Evolutionary conservation across 2,888 invertebrate genomes (phyloP).

Genomic region (Odontomyia ornata): DNA sequence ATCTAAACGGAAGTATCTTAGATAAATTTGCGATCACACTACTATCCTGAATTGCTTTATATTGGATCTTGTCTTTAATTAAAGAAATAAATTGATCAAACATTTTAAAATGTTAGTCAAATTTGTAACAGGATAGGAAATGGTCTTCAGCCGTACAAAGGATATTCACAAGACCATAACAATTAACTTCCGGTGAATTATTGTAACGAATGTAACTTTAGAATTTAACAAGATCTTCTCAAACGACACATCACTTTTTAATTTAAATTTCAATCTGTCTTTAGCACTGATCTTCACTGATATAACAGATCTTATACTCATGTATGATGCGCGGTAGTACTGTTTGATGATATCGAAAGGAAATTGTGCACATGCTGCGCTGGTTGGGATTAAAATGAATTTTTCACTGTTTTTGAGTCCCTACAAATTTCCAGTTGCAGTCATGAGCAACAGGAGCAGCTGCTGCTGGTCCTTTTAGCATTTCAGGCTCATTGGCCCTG

Average conservation of each 20-base stretch:
- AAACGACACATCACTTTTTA: neutral
- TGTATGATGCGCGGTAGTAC: too few relatives aligned
- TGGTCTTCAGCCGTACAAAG: neutral
- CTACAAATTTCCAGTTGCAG: neutral
- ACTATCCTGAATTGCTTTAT: conserved; percentile 19
- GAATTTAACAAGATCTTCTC: neutral
- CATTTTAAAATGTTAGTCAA: conserved; percentile 41
- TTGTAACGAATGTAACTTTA: neutral
- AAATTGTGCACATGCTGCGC: conserved; percentile 32
- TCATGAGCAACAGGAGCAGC: conserved; percentile 32
- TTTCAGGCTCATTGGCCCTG: neutral
- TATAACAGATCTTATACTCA: too few relatives aligned
- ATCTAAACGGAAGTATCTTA: conserved; percentile 42
- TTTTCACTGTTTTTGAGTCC: conserved; percentile 1
- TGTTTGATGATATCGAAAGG: neutral
- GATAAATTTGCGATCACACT: conserved; percentile 40
- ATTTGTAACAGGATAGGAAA: neutral
- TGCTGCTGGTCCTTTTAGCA: neutral
- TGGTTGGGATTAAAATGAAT: conserved; percentile 16
- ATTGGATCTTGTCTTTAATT: conserved; percentile 44
- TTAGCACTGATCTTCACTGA: conserved; percentile 20
- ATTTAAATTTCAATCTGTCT: neutral
- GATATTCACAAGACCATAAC: too few relatives aligned
- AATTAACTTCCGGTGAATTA: neutral
- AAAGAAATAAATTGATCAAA: conserved; percentile 47